These are phyloP conservation scores for Silvanus unidentatus DNA, from an alignment of 2,888 invertebrate species.

Conservation along the genomic window DNA sequence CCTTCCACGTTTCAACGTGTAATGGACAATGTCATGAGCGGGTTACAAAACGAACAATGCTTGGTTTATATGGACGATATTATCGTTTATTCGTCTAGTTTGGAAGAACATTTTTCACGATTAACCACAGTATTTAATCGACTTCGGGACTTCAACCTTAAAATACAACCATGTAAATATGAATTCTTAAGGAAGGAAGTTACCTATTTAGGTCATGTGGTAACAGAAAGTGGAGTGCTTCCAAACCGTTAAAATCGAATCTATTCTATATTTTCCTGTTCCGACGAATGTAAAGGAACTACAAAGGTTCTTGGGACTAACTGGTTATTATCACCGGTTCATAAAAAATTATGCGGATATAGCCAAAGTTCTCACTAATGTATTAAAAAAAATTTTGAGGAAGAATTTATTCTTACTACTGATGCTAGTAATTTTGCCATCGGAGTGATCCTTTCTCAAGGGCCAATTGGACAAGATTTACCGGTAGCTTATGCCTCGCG, in stretches of 20 bases:
- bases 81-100: conserved; percentile 25
- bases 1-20: conserved; percentile 26
- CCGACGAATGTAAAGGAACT: conserved; percentile 18
- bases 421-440: conserved; percentile 29
- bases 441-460: conserved; percentile 29
- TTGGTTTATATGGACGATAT: conserved; percentile 40
- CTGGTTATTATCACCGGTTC: conserved; percentile 19
- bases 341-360: conserved; percentile 18
- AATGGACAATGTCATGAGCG: conserved; percentile 30
- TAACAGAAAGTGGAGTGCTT: conserved; percentile 18
- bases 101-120: conserved; percentile 25
- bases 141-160: conserved; percentile 17
- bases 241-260: conserved; percentile 16
- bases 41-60: conserved; percentile 25
- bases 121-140: conserved; percentile 23
- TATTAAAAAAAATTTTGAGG: conserved; percentile 21
- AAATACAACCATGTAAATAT: conserved; percentile 21
- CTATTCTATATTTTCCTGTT: conserved; percentile 14
- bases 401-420: conserved; percentile 27
- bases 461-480: neutral
- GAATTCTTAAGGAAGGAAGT: conserved; percentile 21
- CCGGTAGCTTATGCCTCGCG: neutral
- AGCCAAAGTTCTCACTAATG: conserved; percentile 16
- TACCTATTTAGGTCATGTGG: conserved; percentile 17
- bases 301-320: conserved; percentile 21